These are phyloP conservation scores for Synanceia verrucosa DNA, from an alignment of 2,797 vertebrate species.

Conservation along the genomic window DNA sequence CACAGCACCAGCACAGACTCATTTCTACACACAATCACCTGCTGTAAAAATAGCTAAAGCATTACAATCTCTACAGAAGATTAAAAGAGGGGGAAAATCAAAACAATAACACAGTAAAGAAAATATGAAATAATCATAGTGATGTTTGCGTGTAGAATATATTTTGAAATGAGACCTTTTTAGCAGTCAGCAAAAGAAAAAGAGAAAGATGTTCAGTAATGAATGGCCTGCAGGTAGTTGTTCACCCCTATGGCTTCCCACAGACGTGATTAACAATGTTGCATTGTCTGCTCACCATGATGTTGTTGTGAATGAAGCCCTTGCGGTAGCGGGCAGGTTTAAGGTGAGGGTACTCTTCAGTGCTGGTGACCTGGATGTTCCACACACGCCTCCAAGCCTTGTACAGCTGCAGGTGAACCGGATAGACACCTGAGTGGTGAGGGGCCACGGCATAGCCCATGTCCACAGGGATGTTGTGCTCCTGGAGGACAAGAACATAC, in stretches of 20 bases:
- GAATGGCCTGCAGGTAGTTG: not conserved
- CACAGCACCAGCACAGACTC: not conserved
- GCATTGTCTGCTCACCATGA: slow-evolving; percentile 90
- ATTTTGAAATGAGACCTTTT: not conserved
- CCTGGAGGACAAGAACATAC: slow-evolving; percentile 73
- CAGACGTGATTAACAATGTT: not conserved
- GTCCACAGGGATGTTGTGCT: slow-evolving; percentile 91
- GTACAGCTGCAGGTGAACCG: slow-evolving; percentile 94
- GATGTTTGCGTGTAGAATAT: not conserved
- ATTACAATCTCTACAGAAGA: not conserved
- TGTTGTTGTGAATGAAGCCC: slow-evolving; percentile 94
- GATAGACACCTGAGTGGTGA: slow-evolving; percentile 97
- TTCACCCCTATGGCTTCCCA: not conserved
- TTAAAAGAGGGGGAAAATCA: not conserved
- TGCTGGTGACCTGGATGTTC: slow-evolving; percentile 95
- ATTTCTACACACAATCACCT: not conserved
- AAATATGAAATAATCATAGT: not conserved
- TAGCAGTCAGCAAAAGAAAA: not conserved
- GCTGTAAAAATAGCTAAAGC: slow-evolving; percentile 7
- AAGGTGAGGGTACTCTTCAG: slow-evolving; percentile 96
- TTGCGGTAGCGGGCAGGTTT: slow-evolving; percentile 96
- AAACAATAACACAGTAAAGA: not conserved
- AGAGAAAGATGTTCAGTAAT: not conserved
- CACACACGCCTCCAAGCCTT: slow-evolving; percentile 97
- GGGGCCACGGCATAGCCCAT: slow-evolving; percentile 97